Evolutionary conservation across 2,888 invertebrate species (phyloP).

Genomic region (Cinara cedri): DNA sequence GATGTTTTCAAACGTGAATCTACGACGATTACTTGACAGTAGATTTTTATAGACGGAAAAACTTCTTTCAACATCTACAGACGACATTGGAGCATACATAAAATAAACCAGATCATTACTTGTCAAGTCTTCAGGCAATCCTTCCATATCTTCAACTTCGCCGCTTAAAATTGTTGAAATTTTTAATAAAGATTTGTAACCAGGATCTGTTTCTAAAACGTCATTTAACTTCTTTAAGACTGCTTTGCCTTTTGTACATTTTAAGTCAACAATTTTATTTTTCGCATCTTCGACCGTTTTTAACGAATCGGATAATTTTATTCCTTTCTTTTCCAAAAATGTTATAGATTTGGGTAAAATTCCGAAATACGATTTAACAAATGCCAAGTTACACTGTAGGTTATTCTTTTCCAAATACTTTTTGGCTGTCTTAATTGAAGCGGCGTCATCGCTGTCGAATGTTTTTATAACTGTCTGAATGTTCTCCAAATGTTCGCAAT

Average conservation of each 20-base stretch:
- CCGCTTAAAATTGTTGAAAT: slow-evolving; percentile 5
- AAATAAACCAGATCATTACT: not conserved
- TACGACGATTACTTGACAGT: not conserved
- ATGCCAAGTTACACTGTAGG: too few relatives aligned
- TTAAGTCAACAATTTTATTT: slow-evolving; percentile 1
- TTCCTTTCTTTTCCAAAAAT: not conserved
- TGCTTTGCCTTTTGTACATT: slow-evolving; percentile 2
- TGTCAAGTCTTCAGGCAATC: not conserved
- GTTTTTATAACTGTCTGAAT: slow-evolving; percentile 26
- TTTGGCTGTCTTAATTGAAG: slow-evolving; percentile 19
- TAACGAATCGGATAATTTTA: slow-evolving; percentile 5
- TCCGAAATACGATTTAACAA: not conserved
- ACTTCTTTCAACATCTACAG: too few relatives aligned
- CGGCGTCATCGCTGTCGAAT: slow-evolving; percentile 16
- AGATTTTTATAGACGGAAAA: not conserved
- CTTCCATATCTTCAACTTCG: slow-evolving; percentile 4
- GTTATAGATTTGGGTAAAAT: not conserved
- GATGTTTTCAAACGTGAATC: not conserved
- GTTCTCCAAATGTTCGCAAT: slow-evolving; percentile 20
- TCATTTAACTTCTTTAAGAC: not conserved
- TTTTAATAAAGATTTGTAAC: slow-evolving; percentile 6
- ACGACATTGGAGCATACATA: not conserved
- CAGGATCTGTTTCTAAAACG: not conserved
- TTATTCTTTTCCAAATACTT: slow-evolving; percentile 7
- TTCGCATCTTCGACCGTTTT: slow-evolving; percentile 1